Evolutionary conservation across 2,888 invertebrate genomes (phyloP).

Genomic region (Hyalella azteca): DNA sequence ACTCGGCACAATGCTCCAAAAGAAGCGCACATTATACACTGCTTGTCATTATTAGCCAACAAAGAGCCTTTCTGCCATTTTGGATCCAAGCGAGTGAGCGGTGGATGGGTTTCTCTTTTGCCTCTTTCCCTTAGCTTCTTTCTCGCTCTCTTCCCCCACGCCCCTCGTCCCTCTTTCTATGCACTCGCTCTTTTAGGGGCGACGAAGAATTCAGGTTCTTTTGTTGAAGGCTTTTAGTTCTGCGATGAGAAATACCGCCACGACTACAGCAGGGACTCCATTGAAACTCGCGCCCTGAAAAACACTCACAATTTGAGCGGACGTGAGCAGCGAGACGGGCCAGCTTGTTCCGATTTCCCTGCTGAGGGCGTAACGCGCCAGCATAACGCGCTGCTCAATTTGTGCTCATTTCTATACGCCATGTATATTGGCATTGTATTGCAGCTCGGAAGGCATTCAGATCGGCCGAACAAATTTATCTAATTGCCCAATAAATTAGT

Average conservation of each 20-base stretch:
- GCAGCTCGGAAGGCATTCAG: too few species aligned
- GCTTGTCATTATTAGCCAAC: conserved; percentile 8
- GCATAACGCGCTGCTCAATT: too few species aligned
- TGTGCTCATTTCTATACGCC: too few species aligned
- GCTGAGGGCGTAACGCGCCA: too few species aligned
- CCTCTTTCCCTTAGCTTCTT: background rate
- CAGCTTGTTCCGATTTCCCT: too few species aligned
- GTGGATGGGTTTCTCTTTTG: background rate
- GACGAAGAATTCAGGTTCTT: background rate
- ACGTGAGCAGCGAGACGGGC: too few species aligned
- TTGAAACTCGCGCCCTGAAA: too few species aligned
- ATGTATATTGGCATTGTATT: too few species aligned
- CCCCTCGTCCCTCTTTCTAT: background rate
- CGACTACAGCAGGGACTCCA: too few species aligned
- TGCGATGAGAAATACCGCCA: background rate
- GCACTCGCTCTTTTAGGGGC: conserved; percentile 4
- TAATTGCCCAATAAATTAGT: too few species aligned
- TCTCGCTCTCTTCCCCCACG: background rate
- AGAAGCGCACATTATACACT: background rate
- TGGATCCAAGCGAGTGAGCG: background rate
- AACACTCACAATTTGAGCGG: too few species aligned
- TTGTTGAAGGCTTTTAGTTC: background rate
- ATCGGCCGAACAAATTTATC: too few species aligned
- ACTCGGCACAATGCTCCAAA: conserved; percentile 5
- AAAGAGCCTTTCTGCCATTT: conserved; percentile 9